Conservation (phyloP, 2,797 vertebrate genomes). For the Ceryle rudis region DNA sequence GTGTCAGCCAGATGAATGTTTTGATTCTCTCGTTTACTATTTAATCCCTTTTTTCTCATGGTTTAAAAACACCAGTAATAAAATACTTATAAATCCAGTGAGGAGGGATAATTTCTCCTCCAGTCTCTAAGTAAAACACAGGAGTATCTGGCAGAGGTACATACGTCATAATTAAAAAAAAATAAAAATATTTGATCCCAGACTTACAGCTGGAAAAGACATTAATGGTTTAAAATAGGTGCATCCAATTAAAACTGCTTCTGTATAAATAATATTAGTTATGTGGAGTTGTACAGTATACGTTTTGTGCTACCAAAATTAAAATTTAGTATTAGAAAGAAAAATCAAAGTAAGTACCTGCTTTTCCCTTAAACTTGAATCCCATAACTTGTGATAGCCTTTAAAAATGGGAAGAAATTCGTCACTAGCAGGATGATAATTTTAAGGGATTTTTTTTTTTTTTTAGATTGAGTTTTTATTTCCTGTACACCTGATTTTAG, state of each 20-base stretch:
- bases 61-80: not conserved
- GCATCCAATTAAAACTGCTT: not conserved
- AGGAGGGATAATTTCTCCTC: not conserved
- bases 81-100: not conserved
- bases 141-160: not conserved
- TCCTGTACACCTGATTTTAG: not conserved
- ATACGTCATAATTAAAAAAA: constrained; percentile 3
- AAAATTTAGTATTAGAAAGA: not conserved
- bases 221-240: not conserved
- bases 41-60: not conserved
- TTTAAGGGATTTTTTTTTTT: not conserved
- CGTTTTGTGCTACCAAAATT: not conserved
- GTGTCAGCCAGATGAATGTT: not conserved
- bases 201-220: not conserved
- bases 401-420: not conserved
- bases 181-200: not conserved
- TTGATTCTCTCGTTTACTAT: not conserved
- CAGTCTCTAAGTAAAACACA: not conserved
- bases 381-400: not conserved
- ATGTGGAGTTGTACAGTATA: not conserved
- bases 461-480: not conserved
- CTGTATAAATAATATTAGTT: not conserved
- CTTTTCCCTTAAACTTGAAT: not conserved
- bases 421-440: not conserved
- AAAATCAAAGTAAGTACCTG: not conserved